Evolutionary conservation across 2,113 vertebrate species (phyloP).

Genomic region (Salvelinus fontinalis): DNA sequence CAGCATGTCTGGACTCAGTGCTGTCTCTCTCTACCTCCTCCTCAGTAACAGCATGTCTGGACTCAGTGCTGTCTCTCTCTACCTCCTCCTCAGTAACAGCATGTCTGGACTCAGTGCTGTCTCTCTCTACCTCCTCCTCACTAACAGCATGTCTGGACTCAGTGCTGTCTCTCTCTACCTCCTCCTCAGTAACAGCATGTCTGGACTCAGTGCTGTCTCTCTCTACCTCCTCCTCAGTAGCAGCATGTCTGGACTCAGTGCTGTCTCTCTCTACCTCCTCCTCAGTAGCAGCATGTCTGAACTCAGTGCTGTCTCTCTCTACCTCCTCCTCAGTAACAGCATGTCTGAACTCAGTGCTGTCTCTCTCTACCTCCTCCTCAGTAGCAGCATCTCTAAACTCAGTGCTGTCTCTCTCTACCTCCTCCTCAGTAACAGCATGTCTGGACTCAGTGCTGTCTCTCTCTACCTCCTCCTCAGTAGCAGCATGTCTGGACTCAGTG

Average conservation of each 20-base stretch:
- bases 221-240: too few species aligned
- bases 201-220: neutral
- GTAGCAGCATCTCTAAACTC: slow-evolving; percentile 2
- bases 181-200: slow-evolving; percentile 14
- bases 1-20: slow-evolving; percentile 5
- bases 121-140: too few species aligned
- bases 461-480: slow-evolving; percentile 6
- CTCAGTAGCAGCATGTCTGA: slow-evolving; percentile 12
- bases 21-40: too few species aligned
- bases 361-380: neutral
- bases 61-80: neutral
- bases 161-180: neutral
- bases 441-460: neutral
- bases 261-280: neutral
- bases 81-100: slow-evolving; percentile 8
- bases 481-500: slow-evolving; percentile 1
- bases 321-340: too few species aligned
- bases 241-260: too few species aligned
- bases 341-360: too few species aligned
- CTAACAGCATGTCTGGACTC: too few species aligned
- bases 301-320: neutral
- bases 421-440: too few species aligned
- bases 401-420: too few species aligned
- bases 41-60: too few species aligned
- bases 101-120: neutral